These are phyloP conservation scores for Phoxinus dragarum DNA, from an alignment of 2,797 vertebrate genomes.

Conservation along the genomic window DNA sequence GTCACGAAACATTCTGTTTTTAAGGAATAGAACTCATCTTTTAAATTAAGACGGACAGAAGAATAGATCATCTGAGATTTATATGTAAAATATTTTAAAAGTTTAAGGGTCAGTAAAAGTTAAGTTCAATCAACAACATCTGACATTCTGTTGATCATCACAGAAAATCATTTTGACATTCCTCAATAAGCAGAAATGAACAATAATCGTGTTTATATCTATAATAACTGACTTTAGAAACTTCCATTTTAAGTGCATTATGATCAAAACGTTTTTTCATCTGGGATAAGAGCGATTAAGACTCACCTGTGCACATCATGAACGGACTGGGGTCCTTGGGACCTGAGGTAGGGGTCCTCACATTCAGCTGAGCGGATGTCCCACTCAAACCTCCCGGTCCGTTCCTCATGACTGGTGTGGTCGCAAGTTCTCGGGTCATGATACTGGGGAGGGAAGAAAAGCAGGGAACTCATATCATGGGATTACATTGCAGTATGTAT, in stretches of 20 bases:
- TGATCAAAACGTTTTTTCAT: too few species aligned
- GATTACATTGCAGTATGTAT: background rate
- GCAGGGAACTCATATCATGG: background rate
- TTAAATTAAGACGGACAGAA: background rate
- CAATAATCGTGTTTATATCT: background rate
- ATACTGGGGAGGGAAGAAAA: constrained; percentile 4
- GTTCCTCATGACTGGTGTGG: constrained; percentile 82
- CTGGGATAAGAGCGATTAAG: too few species aligned
- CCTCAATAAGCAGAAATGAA: background rate
- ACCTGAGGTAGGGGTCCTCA: constrained; percentile 71
- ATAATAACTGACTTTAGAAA: background rate
- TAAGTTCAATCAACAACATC: background rate
- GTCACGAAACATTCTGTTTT: background rate
- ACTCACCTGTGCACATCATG: constrained; percentile 86
- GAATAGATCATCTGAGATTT: background rate
- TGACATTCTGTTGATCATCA: background rate
- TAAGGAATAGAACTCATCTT: background rate
- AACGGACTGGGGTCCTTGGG: constrained; percentile 89
- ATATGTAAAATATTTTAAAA: background rate
- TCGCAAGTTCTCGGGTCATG: constrained; percentile 62
- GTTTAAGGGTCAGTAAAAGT: background rate
- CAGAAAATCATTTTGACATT: background rate
- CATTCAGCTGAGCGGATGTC: constrained; percentile 71
- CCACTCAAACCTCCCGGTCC: constrained; percentile 67
- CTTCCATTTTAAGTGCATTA: background rate